Evolutionary conservation across 2,113 vertebrate species (phyloP).

Genomic region (Megaceryle torquata): DNA sequence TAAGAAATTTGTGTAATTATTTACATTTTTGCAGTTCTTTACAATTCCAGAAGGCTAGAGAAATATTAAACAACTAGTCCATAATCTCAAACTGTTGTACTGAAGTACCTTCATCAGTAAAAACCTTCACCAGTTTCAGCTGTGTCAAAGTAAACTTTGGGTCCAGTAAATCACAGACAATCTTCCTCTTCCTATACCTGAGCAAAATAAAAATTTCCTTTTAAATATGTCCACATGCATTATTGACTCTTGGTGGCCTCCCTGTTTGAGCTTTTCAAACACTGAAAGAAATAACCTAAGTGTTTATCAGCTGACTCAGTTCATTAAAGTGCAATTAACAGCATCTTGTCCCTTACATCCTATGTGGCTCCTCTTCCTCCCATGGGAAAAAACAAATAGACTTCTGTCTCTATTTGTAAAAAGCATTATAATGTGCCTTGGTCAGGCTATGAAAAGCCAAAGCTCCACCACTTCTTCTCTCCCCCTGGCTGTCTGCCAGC

Average conservation of each 20-base stretch:
- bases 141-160: not conserved
- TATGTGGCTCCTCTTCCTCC: not conserved
- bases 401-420: not conserved
- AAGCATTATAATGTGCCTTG: not conserved
- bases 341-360: not conserved
- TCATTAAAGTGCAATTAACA: not conserved
- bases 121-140: not conserved
- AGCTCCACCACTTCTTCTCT: not conserved
- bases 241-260: not conserved
- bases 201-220: not conserved
- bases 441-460: not conserved
- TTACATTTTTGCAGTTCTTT: not conserved
- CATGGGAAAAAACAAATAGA: not conserved
- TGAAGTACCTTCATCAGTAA: not conserved
- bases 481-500: not conserved
- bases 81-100: not conserved
- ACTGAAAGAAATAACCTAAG: not conserved
- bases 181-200: not conserved
- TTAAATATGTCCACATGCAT: not conserved
- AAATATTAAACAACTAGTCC: not conserved
- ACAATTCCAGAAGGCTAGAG: not conserved
- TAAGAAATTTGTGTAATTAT: not conserved
- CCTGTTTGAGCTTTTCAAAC: not conserved
- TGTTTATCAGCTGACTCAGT: not conserved
- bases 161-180: not conserved